A percentile compares a stretch with the other conserved stretches of the same genome.
Conservation (phyloP, 2,797 vertebrate species). For the Chiloscyllium punctatum region DNA sequence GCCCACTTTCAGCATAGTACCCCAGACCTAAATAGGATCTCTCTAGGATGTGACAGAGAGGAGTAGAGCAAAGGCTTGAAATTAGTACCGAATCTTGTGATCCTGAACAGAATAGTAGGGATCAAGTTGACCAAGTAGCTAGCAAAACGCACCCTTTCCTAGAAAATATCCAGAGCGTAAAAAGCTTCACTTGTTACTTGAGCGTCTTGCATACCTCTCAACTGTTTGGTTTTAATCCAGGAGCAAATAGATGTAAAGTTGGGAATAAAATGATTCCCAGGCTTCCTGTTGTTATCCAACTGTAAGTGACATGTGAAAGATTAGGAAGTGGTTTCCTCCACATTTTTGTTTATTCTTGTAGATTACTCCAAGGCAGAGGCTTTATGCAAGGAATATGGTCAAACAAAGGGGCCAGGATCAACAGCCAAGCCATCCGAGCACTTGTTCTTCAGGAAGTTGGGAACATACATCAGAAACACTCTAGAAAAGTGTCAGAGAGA, state of each 20-base stretch:
- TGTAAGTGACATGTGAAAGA: neutral
- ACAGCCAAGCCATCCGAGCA: constrained; percentile 92
- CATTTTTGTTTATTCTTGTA: constrained; percentile 48
- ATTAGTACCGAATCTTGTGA: no score
- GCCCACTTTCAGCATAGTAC: no score
- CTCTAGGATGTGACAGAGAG: no score
- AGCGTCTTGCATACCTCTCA: neutral
- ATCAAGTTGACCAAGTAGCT: no score
- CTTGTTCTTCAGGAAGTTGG: constrained; percentile 89
- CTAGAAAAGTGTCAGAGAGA: constrained; percentile 94
- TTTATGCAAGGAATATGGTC: constrained; percentile 92
- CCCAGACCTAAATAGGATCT: no score
- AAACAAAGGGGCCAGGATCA: constrained; percentile 87
- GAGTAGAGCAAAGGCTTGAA: no score
- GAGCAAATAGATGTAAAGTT: neutral
- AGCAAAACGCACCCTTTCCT: no score
- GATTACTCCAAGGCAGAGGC: constrained; percentile 81
- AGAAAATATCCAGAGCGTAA: no score
- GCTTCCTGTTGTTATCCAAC: neutral
- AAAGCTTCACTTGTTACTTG: neutral
- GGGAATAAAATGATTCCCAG: neutral
- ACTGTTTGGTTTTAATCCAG: neutral
- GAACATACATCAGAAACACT: constrained; percentile 77
- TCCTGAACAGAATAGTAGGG: no score
- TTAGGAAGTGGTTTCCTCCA: neutral